Percentiles rank a stretch among this genome's conserved stretches.
Conservation (phyloP, 2,113 vertebrate species). For the Prinia subflava region DNA sequence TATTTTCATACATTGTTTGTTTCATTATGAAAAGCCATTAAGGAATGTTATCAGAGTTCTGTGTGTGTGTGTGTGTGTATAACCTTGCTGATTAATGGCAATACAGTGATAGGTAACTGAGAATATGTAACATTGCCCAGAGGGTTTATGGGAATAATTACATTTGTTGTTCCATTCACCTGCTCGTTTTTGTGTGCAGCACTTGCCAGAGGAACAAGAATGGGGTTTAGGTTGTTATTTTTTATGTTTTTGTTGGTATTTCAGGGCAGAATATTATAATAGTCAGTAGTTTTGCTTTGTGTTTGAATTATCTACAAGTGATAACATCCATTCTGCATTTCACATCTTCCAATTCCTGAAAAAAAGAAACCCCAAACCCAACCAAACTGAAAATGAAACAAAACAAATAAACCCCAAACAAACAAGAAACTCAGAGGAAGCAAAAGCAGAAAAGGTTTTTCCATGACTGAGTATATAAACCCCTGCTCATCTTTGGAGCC, state of each 20-base stretch:
- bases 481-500: not conserved
- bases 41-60: not conserved
- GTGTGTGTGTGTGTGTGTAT: accelerated
- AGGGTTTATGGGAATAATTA: not conserved
- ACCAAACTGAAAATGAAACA: not conserved
- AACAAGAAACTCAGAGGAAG: not conserved
- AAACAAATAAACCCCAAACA: not conserved
- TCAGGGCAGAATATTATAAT: not conserved
- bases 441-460: not conserved
- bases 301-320: not conserved
- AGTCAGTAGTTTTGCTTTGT: not conserved
- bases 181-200: not conserved
- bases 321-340: not conserved
- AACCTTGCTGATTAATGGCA: not conserved
- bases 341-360: not conserved
- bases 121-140: not conserved
- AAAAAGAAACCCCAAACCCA: not conserved
- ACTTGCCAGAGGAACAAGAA: not conserved
- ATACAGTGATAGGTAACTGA: not conserved
- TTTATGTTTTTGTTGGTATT: not conserved
- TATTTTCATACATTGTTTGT: not conserved
- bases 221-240: not conserved
- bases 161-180: not conserved
- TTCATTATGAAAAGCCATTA: not conserved
- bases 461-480: accelerated